These are phyloP conservation scores for Caenorhabditis sp. DNA, from an alignment of 2,888 invertebrate genomes.

Conservation along the genomic window DNA sequence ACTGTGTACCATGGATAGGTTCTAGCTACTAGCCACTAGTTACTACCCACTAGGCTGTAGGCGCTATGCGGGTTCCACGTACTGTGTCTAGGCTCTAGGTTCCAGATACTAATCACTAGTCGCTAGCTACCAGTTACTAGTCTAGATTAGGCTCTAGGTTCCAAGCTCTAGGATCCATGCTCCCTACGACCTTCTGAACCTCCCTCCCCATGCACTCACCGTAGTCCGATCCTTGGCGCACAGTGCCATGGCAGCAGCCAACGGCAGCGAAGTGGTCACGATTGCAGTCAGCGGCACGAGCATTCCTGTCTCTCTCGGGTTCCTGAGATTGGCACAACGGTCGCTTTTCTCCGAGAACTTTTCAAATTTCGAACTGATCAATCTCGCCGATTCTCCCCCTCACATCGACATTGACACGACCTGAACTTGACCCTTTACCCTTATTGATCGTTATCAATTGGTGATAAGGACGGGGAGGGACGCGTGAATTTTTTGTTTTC, in stretches of 20 bases:
- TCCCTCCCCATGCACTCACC: conserved; percentile 17
- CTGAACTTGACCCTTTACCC: conserved; percentile 10
- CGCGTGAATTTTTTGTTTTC: not conserved
- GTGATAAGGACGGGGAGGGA: not conserved
- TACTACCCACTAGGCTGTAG: no score
- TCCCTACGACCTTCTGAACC: not conserved
- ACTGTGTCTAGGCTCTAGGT: no score
- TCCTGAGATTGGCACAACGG: conserved; percentile 30
- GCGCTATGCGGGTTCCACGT: no score
- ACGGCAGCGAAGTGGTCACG: conserved; percentile 50
- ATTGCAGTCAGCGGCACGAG: conserved; percentile 55
- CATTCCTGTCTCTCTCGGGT: conserved; percentile 32
- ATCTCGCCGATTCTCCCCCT: not conserved
- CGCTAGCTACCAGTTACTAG: no score
- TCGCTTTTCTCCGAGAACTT: conserved; percentile 23
- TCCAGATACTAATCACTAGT: no score
- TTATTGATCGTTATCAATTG: conserved; percentile 15
- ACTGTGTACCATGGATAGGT: no score
- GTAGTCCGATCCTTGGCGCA: conserved; percentile 56
- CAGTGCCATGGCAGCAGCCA: conserved; percentile 50
- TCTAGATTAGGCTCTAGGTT: no score
- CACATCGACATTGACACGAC: conserved; percentile 17
- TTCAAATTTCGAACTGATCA: conserved; percentile 40
- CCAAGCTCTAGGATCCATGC: no score
- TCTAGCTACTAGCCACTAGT: no score